A percentile compares a stretch with the other conserved stretches of the same genome.
These are phyloP conservation scores for Ischnura elegans DNA, from an alignment of 2,888 invertebrate species.

Conservation along the genomic window DNA sequence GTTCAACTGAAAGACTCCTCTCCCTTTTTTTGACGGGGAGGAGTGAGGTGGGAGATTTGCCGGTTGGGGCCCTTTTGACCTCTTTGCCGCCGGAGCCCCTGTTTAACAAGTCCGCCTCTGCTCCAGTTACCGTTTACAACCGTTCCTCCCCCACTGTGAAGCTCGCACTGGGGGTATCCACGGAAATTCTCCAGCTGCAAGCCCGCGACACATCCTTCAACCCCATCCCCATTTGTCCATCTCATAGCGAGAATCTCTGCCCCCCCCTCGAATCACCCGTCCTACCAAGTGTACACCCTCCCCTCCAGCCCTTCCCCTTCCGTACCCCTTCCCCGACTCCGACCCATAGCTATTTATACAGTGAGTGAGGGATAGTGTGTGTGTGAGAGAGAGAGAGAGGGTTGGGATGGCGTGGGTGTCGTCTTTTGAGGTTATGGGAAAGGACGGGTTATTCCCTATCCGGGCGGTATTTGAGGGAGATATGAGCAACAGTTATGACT, in stretches of 20 bases:
- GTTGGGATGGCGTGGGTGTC: not conserved
- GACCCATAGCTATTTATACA: slow-evolving; percentile 13
- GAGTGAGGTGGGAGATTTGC: too few relatives aligned
- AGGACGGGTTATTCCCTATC: not conserved
- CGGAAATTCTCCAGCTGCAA: not conserved
- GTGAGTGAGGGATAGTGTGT: not conserved
- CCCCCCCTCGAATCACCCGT: not conserved
- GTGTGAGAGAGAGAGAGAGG: not conserved
- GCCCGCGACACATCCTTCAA: not conserved
- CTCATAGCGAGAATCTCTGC: not conserved
- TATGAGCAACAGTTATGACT: not conserved
- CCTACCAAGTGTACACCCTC: not conserved
- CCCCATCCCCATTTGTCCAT: not conserved
- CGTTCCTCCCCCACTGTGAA: too few relatives aligned
- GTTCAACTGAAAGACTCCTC: too few relatives aligned
- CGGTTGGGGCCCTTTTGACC: too few relatives aligned
- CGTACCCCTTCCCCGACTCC: not conserved
- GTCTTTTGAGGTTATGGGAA: not conserved
- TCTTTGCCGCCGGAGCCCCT: too few relatives aligned
- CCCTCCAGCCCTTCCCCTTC: not conserved
- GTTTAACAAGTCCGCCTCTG: too few relatives aligned
- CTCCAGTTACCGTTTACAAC: too few relatives aligned
- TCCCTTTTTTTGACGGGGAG: too few relatives aligned
- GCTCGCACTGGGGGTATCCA: not conserved
- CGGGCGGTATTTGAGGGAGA: not conserved